Percentiles rank a stretch among this genome's conserved stretches.
These are phyloP conservation scores for Sebastes taczanowskii DNA, from an alignment of 2,797 vertebrate species.

Conservation along the genomic window DNA sequence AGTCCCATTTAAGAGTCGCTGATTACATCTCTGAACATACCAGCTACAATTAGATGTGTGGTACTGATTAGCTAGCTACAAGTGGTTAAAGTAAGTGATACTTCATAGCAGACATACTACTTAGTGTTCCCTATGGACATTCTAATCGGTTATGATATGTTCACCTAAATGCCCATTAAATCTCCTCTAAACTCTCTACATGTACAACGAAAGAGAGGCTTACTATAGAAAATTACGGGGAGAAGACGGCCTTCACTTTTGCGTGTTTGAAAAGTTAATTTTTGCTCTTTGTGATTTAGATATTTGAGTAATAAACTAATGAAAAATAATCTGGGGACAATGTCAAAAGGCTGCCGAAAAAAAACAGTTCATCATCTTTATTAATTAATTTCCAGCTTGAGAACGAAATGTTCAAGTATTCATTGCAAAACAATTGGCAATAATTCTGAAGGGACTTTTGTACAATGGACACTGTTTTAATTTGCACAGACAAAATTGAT, in stretches of 20 bases:
- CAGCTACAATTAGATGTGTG: conserved; percentile 79
- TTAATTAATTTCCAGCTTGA: not conserved
- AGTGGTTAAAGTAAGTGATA: conserved; percentile 69
- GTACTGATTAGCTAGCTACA: conserved; percentile 69
- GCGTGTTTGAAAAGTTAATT: not conserved
- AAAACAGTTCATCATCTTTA: not conserved
- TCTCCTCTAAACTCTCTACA: not conserved
- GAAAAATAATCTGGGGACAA: not conserved
- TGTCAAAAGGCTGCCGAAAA: not conserved
- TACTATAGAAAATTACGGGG: not conserved
- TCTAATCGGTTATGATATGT: conserved; percentile 27
- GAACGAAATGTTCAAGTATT: not conserved
- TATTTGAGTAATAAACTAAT: not conserved
- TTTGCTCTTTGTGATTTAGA: not conserved
- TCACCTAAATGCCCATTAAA: conserved; percentile 30
- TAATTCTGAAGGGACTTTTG: not conserved
- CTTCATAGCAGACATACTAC: conserved; percentile 31
- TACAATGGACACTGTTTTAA: not conserved
- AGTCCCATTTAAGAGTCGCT: conserved; percentile 65
- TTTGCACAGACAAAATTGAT: not conserved
- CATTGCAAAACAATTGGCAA: not conserved
- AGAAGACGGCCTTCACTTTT: not conserved
- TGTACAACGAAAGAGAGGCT: not conserved
- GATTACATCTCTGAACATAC: conserved; percentile 80
- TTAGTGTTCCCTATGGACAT: conserved; percentile 26